Evolutionary conservation across 2,888 invertebrate species (phyloP).

Genomic region (Mesorhabditis spiculigera): DNA sequence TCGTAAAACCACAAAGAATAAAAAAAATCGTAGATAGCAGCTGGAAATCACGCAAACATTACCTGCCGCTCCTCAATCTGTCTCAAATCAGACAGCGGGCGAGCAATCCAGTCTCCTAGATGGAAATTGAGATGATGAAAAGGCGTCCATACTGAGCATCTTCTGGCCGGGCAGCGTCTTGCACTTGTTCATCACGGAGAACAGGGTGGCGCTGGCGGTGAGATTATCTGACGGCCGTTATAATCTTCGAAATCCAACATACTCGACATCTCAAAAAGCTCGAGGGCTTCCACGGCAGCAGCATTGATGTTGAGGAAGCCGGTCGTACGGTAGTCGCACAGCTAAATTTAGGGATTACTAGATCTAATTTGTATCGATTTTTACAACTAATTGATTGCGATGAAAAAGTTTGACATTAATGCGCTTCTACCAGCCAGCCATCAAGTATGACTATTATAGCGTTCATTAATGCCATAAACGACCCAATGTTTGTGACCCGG

Average conservation of each 20-base stretch:
- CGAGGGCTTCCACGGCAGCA: constrained; percentile 45
- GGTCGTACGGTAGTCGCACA: constrained; percentile 30
- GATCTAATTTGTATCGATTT: background rate
- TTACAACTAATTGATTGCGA: too few relatives aligned
- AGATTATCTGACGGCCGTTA: background rate
- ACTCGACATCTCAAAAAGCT: constrained; percentile 32
- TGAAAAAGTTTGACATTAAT: too few relatives aligned
- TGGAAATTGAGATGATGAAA: background rate
- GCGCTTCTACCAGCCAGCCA: too few relatives aligned
- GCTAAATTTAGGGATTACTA: background rate
- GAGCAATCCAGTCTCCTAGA: constrained; percentile 52
- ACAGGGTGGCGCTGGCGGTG: constrained; percentile 32
- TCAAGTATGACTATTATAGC: too few relatives aligned
- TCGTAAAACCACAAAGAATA: too few relatives aligned
- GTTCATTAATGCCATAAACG: too few relatives aligned
- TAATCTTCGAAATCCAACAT: background rate
- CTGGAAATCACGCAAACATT: background rate
- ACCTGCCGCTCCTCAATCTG: constrained; percentile 39
- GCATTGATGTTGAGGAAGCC: constrained; percentile 44
- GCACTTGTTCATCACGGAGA: constrained; percentile 50
- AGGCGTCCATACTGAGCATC: constrained; percentile 31
- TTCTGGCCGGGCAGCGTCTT: constrained; percentile 46
- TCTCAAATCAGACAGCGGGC: constrained; percentile 43
- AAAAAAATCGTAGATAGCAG: too few relatives aligned
- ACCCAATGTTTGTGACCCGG: too few relatives aligned